phyloP scores from a whole-genome alignment of 2,113 vertebrate species.

The Neotragus pygmaeus region DNA sequence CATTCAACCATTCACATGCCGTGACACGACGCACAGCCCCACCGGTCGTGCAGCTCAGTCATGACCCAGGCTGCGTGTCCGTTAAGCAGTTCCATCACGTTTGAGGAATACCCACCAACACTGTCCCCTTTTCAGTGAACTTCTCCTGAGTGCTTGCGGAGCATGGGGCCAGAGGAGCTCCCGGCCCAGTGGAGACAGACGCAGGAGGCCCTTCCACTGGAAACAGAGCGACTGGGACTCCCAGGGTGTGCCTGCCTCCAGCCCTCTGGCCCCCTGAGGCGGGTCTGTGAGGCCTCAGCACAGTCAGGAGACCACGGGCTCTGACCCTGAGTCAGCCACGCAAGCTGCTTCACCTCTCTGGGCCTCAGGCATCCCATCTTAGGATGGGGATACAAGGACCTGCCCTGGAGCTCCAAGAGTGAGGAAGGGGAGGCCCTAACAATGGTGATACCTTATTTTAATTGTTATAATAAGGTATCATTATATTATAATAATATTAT shows the following conservation, averaged over 20 bases:
- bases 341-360: background rate
- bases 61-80: background rate
- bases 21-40: background rate
- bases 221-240: background rate
- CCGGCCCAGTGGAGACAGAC: background rate
- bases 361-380: background rate
- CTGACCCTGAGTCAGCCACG: background rate
- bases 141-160: background rate
- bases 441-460: background rate
- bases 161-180: background rate
- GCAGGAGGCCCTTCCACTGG: background rate
- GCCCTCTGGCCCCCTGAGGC: background rate
- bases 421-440: background rate
- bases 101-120: background rate
- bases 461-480: too few relatives aligned
- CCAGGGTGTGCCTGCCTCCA: background rate
- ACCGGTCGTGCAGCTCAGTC: background rate
- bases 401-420: background rate
- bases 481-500: too few relatives aligned
- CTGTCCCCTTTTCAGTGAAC: background rate
- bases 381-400: background rate
- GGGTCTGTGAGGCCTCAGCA: background rate
- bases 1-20: background rate
- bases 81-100: background rate
- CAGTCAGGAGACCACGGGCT: background rate